phyloP scores from a whole-genome alignment of 2,797 vertebrate species.

The Cossypha niveicapilla region DNA sequence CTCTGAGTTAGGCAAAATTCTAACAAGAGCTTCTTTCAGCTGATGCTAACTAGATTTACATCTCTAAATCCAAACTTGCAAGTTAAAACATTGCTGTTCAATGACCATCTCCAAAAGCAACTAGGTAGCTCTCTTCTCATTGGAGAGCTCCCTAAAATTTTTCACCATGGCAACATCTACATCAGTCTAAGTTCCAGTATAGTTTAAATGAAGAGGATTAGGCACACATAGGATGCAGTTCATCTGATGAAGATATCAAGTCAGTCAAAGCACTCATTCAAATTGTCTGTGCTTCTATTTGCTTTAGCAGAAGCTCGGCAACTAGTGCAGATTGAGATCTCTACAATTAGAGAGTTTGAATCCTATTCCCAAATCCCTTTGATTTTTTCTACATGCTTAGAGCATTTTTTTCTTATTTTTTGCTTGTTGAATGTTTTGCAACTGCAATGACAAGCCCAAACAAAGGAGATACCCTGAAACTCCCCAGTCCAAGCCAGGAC shows the following conservation, averaged over 20 bases:
- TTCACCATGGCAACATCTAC: not conserved
- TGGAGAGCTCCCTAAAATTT: not conserved
- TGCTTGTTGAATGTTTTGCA: not conserved
- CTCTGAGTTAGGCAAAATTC: not conserved
- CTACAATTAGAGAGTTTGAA: not conserved
- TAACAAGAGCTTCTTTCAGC: not conserved
- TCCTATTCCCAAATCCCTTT: not conserved
- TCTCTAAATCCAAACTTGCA: not conserved
- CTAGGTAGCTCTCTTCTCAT: not conserved
- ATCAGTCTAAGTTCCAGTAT: not conserved
- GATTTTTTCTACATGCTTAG: not conserved
- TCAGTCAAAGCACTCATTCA: not conserved
- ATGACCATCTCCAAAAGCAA: not conserved
- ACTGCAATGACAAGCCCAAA: not conserved
- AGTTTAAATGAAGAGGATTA: not conserved
- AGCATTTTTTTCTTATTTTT: not conserved
- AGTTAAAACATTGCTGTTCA: not conserved
- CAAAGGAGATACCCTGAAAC: not conserved
- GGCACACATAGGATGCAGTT: rapidly evolving
- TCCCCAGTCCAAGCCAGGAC: no score
- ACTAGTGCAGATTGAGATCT: not conserved
- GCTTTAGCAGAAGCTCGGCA: not conserved
- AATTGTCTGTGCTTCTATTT: not conserved
- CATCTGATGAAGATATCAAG: not conserved
- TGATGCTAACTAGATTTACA: not conserved